Conservation (phyloP, 1,140 invertebrate species). For the Spodoptera litura region DNA sequence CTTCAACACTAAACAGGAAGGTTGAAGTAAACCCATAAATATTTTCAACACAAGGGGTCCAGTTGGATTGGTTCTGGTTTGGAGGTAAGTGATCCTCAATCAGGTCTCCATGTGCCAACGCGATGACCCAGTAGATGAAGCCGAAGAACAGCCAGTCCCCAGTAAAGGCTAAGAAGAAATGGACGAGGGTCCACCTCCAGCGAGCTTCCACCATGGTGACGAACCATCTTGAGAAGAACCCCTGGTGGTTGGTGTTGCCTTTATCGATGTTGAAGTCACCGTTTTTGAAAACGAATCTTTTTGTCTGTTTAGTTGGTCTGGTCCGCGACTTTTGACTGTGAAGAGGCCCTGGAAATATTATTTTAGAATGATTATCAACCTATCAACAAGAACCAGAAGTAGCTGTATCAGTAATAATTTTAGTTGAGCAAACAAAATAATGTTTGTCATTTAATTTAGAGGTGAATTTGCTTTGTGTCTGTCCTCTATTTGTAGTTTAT, state of each 20-base stretch:
- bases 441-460: no score
- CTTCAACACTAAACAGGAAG: constrained; percentile 96
- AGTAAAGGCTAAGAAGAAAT: constrained; percentile 95
- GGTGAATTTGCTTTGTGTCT: no score
- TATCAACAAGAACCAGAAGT: no score
- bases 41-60: constrained; percentile 93
- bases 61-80: constrained; percentile 87
- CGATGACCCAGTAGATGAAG: constrained; percentile 95
- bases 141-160: constrained; percentile 96
- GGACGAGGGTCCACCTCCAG: constrained; percentile 98
- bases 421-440: no score
- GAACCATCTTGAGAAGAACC: constrained; percentile 92
- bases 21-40: constrained; percentile 93
- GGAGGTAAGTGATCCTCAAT: constrained; percentile 89
- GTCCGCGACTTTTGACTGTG: constrained; percentile 45
- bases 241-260: constrained; percentile 90
- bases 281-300: constrained; percentile 94
- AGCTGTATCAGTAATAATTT: no score
- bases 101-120: constrained; percentile 95
- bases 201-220: constrained; percentile 94
- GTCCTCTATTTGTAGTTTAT: no score
- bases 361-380: no score
- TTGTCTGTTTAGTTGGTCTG: constrained; percentile 52
- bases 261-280: constrained; percentile 96
- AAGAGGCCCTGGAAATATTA: background rate